A percentile compares a stretch with the other conserved stretches of the same genome.
phyloP scores from a whole-genome alignment of 1,140 invertebrate species.

The Meloidogyne chitwoodi region DNA sequence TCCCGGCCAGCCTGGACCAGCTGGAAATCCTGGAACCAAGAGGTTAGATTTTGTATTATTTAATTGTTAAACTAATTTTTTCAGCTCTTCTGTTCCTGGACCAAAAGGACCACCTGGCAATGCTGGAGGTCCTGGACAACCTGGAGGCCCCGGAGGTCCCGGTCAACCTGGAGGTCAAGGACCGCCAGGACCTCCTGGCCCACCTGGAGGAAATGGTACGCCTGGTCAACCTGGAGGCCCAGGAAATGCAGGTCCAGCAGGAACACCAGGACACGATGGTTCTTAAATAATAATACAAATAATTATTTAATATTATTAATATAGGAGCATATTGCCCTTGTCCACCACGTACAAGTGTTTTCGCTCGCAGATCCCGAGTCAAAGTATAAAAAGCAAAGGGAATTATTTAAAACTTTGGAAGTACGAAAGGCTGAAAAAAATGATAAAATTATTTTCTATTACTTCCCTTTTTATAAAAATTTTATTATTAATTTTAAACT shows the following conservation, averaged over 20 bases:
- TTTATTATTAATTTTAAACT: background rate
- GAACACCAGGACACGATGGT: conserved; percentile 32
- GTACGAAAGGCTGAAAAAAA: background rate
- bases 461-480: background rate
- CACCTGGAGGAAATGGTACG: conserved; percentile 27
- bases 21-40: conserved; percentile 34
- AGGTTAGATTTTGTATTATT: conserved; percentile 12
- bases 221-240: conserved; percentile 14
- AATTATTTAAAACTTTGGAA: background rate
- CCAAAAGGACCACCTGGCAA: conserved; percentile 38
- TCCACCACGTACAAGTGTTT: conserved; percentile 10
- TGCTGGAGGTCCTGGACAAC: conserved; percentile 23
- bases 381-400: background rate
- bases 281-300: too few species aligned
- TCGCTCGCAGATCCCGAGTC: conserved; percentile 1
- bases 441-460: background rate
- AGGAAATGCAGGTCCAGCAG: conserved; percentile 35
- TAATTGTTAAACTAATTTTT: background rate
- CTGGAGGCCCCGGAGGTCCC: conserved; percentile 29
- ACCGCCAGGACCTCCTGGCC: conserved; percentile 37
- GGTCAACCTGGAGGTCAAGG: conserved; percentile 27
- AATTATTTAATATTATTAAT: background rate
- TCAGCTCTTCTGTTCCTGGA: conserved; percentile 24
- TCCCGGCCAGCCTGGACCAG: conserved; percentile 28
- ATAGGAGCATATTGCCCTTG: conserved; percentile 21